phyloP scores from a whole-genome alignment of 2,888 invertebrate genomes.

The Ectemnius lituratus region DNA sequence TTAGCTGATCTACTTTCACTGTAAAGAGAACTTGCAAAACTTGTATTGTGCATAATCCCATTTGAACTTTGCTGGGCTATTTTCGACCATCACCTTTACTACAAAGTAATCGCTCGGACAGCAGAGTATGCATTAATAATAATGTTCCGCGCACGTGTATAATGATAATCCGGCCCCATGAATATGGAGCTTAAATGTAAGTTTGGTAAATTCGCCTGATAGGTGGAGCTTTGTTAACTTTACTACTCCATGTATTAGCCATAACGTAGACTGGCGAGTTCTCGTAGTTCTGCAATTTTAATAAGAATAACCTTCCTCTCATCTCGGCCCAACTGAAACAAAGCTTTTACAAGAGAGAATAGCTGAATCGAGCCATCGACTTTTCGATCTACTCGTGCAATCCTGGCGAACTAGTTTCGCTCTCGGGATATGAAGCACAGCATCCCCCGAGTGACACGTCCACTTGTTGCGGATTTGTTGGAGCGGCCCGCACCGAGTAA shows the following conservation, averaged over 20 bases:
- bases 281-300: too few relatives aligned
- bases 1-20: too few relatives aligned
- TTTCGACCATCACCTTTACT: constrained; percentile 13
- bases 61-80: background rate
- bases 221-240: constrained; percentile 17
- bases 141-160: constrained; percentile 30
- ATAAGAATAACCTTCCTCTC: too few relatives aligned
- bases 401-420: too few relatives aligned
- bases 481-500: too few relatives aligned
- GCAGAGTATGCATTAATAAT: constrained; percentile 45
- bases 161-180: constrained; percentile 45
- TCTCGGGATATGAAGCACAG: too few relatives aligned
- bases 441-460: too few relatives aligned
- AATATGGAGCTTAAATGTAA: constrained; percentile 47
- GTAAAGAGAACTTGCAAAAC: too few relatives aligned
- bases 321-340: background rate
- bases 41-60: too few relatives aligned
- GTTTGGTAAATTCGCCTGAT: constrained; percentile 49
- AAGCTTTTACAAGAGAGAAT: constrained; percentile 2
- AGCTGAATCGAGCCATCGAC: constrained; percentile 14
- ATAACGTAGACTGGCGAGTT: too few relatives aligned
- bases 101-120: constrained; percentile 24
- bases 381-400: background rate
- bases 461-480: too few relatives aligned
- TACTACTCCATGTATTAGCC: constrained; percentile 44